These are phyloP conservation scores for Colistium nudipinnis DNA, from an alignment of 2,113 vertebrate species.

Conservation along the genomic window DNA sequence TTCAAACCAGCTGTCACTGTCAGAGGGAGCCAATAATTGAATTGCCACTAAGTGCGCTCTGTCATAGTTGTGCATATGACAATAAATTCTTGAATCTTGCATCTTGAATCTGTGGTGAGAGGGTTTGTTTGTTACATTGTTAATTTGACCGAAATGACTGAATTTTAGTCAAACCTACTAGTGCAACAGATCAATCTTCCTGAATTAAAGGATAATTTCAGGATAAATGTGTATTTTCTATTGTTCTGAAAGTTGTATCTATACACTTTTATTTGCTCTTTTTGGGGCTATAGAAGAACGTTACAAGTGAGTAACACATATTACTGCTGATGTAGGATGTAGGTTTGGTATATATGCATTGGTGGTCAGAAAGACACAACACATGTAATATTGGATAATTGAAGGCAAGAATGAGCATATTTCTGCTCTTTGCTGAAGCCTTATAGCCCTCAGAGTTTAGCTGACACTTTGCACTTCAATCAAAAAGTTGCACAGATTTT, in stretches of 20 bases:
- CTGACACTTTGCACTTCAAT: neutral
- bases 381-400: neutral
- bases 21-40: too few species aligned
- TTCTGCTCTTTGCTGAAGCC: neutral
- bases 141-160: too few species aligned
- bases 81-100: too few species aligned
- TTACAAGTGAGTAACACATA: neutral
- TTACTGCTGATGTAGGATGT: neutral
- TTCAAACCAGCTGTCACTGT: neutral
- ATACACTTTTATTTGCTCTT: neutral
- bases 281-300: neutral
- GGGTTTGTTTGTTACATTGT: too few species aligned
- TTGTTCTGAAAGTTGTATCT: neutral
- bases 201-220: neutral
- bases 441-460: neutral
- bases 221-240: neutral
- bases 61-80: too few species aligned
- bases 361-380: neutral
- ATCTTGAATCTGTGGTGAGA: too few species aligned
- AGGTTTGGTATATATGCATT: neutral
- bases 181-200: neutral
- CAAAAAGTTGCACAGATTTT: neutral
- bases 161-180: too few species aligned
- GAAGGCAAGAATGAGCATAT: neutral
- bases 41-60: too few species aligned